A percentile compares a stretch with the other conserved stretches of the same genome.
Evolutionary conservation across 2,797 vertebrate species (phyloP).

Genomic region (Distichodus sexfasciatus): DNA sequence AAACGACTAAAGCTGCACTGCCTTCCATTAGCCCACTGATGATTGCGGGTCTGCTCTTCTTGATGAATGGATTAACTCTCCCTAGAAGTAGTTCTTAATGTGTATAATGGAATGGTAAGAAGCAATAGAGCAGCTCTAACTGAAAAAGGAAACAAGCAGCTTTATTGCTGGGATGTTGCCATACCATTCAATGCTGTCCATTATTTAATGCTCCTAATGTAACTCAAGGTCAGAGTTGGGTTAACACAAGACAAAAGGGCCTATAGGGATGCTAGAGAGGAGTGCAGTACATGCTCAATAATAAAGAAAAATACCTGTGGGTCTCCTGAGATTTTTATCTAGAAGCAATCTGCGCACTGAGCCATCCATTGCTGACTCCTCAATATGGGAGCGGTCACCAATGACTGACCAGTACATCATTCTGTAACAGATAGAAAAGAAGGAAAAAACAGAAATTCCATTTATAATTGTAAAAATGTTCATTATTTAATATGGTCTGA

Average conservation of each 20-base stretch:
- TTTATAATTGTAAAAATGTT: too few species aligned
- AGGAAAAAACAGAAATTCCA: not conserved
- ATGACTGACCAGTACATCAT: slow-evolving; percentile 99
- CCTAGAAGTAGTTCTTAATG: not conserved
- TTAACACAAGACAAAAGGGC: not conserved
- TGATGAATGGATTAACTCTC: not conserved
- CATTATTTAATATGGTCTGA: not conserved
- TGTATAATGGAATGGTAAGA: not conserved
- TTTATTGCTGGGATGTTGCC: not conserved
- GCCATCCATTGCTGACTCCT: slow-evolving; percentile 96
- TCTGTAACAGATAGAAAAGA: slow-evolving; percentile 72
- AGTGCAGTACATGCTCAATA: not conserved
- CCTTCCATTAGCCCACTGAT: too few species aligned
- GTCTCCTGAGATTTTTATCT: slow-evolving; percentile 92
- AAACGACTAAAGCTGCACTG: too few species aligned
- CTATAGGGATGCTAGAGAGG: not conserved
- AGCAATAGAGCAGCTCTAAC: not conserved
- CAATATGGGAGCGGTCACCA: slow-evolving; percentile 94
- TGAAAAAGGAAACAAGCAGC: not conserved
- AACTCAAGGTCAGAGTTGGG: not conserved
- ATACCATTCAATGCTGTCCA: slow-evolving; percentile 1
- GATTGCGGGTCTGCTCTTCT: too few species aligned
- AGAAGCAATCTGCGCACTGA: slow-evolving; percentile 89
- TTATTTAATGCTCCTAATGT: not conserved
- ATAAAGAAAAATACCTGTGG: slow-evolving; percentile 80